phyloP scores from a whole-genome alignment of 2,888 invertebrate species.

The Clusia tigrina region DNA sequence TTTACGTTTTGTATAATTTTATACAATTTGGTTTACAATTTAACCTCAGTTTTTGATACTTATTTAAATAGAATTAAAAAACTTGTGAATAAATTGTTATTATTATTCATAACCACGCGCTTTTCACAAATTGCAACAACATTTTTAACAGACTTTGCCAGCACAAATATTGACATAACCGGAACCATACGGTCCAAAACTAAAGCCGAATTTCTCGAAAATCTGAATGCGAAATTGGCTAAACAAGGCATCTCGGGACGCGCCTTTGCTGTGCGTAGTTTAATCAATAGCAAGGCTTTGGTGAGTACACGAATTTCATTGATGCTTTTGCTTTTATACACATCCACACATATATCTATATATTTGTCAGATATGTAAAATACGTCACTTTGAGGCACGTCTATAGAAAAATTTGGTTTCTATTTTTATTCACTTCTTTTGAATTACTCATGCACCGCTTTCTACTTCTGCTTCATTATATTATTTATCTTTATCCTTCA shows the following conservation, averaged over 20 bases:
- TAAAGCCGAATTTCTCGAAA: conserved; percentile 77
- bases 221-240: conserved; percentile 80
- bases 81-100: too few relatives aligned
- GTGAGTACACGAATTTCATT: conserved; percentile 65
- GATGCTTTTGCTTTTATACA: conserved; percentile 15
- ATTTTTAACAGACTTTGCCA: conserved; percentile 54
- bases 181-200: conserved; percentile 64
- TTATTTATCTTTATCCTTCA: too few relatives aligned
- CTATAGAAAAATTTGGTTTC: too few relatives aligned
- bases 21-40: too few relatives aligned
- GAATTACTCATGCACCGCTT: background rate
- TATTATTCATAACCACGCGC: too few relatives aligned
- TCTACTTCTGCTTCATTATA: background rate
- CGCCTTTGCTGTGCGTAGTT: conserved; percentile 75
- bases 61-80: too few relatives aligned
- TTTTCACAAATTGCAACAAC: conserved; percentile 13
- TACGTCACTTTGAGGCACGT: too few relatives aligned
- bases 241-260: conserved; percentile 70
- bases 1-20: background rate
- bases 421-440: conserved; percentile 17
- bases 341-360: conserved; percentile 1
- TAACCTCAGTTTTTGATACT: too few relatives aligned
- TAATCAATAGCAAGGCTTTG: conserved; percentile 77
- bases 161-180: conserved; percentile 64
- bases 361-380: conserved; percentile 27